Evolutionary conservation across 2,797 vertebrate species (phyloP).

Genomic region (Myiotriccus ornatus): DNA sequence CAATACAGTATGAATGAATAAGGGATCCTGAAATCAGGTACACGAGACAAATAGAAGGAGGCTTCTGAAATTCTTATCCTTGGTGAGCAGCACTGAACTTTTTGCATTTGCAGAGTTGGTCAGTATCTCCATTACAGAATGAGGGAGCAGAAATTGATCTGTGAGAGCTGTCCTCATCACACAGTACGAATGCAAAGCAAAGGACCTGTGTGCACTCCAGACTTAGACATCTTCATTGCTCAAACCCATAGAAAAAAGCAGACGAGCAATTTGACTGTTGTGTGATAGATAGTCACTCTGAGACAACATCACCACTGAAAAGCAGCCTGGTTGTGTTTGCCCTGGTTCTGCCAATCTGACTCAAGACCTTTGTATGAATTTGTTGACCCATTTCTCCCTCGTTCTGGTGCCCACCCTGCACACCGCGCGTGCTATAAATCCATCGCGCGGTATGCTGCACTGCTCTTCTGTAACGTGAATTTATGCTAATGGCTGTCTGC

Average conservation of each 20-base stretch:
- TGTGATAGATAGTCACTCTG: conserved; percentile 13
- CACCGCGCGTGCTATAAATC: conserved; percentile 70
- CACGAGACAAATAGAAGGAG: not conserved
- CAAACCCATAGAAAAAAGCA: not conserved
- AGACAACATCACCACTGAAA: conserved; percentile 23
- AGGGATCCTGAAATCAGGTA: conserved; percentile 13
- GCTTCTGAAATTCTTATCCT: conserved; percentile 6
- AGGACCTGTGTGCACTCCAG: not conserved
- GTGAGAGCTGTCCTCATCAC: conserved; percentile 8
- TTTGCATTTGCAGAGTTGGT: conserved; percentile 3
- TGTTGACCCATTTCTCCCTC: conserved; percentile 68
- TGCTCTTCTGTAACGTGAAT: conserved; percentile 93
- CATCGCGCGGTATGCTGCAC: conserved; percentile 62
- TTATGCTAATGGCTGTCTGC: conserved; percentile 98
- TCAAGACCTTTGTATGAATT: conserved; percentile 60
- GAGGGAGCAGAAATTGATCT: conserved; percentile 33
- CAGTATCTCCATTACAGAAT: conserved; percentile 20
- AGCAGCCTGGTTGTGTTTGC: conserved; percentile 52
- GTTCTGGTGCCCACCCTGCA: conserved; percentile 43
- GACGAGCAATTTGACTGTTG: not conserved
- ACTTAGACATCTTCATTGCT: not conserved
- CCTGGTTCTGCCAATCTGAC: conserved; percentile 65
- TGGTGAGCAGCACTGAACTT: not conserved
- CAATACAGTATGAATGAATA: conserved; percentile 23
- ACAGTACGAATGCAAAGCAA: conserved; percentile 10